Base-by-base conservation (phyloP, 2,797 vertebrate genomes). In the Gymnothorax javanicus region DNA sequence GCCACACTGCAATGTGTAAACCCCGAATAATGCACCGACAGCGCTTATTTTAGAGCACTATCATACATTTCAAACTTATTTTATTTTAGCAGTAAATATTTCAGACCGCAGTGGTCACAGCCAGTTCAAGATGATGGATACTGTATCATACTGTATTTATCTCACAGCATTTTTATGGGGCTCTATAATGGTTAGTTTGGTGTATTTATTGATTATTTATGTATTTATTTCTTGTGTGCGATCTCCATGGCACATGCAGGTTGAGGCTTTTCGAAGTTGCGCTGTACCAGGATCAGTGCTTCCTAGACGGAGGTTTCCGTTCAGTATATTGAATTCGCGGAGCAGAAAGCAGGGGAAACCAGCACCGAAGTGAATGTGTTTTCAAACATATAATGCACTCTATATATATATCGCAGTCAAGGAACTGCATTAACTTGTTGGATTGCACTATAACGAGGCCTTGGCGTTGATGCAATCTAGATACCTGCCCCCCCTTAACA, bases 181-280 rank as follows among this genome's bases (percentile, higher is more conserved):
- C 50, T 56, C 77, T 20, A 56, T 56, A 52, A 52, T 3, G 7
- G 11, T 56, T 54, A 20, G 52, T 56, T 77, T 17, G 52, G 73
- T 52, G 6, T 77, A 77, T 77, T 77, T 50, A 77, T 77, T 33
- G 33, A 77, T 50, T 75, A 75, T 75, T 75, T 75, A 75, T 75
- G 27, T 17, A 43, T 50, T 77, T 43, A 77, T 43, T 43, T 77
- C 17, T 81, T 23, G 50, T 20, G 52, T 52, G 50, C 9, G 50
- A 15, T 23, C 50, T 20, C 52, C 0, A 20, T 54, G 50, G 50
- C 75, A 54, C 73, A 50, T 2, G 25, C 73, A 79, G 75, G 50
- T 17, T 79, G 23, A 54, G 43, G 17, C 75, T 52, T n/a, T 54
- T 7, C 77, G 56, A 20, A 81, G 77, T 13, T 17, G 64, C 17